These are phyloP conservation scores for Jacana jacana DNA, from an alignment of 2,113 vertebrate genomes.

Conservation along the genomic window DNA sequence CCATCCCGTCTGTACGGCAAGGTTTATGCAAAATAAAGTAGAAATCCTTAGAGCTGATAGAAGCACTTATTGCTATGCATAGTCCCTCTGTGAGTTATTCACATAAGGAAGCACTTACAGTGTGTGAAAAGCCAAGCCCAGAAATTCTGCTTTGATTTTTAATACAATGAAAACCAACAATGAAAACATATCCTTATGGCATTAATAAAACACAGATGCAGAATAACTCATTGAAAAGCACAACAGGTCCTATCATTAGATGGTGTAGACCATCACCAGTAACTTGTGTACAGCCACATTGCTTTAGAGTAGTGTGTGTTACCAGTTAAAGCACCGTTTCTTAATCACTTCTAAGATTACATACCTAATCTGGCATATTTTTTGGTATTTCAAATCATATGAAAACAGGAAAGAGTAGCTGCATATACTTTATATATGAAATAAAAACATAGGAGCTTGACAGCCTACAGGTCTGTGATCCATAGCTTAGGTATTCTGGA, in stretches of 20 bases:
- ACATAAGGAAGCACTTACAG: neutral
- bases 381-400: neutral
- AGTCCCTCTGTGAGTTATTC: neutral
- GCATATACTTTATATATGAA: neutral
- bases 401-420: neutral
- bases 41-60: neutral
- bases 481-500: neutral
- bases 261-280: neutral
- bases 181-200: neutral
- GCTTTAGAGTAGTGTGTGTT: fast-evolving
- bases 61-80: neutral
- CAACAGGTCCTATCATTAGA: neutral
- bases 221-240: neutral
- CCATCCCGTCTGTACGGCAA: neutral
- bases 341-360: neutral
- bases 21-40: neutral
- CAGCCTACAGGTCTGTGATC: neutral
- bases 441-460: neutral
- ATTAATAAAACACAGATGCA: neutral
- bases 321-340: neutral
- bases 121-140: neutral
- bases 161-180: neutral
- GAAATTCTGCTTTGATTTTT: neutral
- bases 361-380: neutral
- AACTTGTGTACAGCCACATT: neutral